A percentile compares a stretch with the other conserved stretches of the same genome.
phyloP scores from a whole-genome alignment of 2,113 vertebrate species.

The Turnix velox region DNA sequence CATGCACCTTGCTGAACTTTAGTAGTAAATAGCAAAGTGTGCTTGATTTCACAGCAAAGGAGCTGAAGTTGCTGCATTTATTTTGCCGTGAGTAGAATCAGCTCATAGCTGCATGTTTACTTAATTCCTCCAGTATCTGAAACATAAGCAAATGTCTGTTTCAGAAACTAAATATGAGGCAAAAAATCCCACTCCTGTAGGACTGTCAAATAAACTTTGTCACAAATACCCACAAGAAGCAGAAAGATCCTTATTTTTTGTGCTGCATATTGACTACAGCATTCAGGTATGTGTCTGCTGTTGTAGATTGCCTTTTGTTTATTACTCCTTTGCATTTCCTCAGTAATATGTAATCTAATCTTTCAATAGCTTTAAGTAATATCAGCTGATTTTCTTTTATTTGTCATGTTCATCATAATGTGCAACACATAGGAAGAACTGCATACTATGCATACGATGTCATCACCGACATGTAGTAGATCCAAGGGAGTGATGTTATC shows the following conservation, averaged over 20 bases:
- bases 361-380: neutral
- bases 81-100: neutral
- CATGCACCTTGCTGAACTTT: neutral
- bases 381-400: neutral
- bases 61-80: neutral
- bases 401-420: neutral
- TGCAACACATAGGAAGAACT: neutral
- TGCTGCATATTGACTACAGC: neutral
- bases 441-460: neutral
- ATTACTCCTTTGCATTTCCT: neutral
- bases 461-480: neutral
- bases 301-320: neutral
- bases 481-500: neutral
- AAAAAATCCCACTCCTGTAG: neutral
- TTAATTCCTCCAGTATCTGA: neutral
- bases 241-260: neutral
- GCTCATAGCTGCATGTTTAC: neutral
- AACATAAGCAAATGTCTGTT: neutral
- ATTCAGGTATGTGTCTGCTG: neutral
- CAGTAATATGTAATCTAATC: neutral
- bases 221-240: neutral
- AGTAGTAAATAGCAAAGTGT: neutral
- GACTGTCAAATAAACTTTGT: neutral
- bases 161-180: neutral
- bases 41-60: neutral